Percentiles rank a stretch among this genome's conserved stretches.
Conservation (phyloP, 2,888 invertebrate species). For the Dynastes maya region DNA sequence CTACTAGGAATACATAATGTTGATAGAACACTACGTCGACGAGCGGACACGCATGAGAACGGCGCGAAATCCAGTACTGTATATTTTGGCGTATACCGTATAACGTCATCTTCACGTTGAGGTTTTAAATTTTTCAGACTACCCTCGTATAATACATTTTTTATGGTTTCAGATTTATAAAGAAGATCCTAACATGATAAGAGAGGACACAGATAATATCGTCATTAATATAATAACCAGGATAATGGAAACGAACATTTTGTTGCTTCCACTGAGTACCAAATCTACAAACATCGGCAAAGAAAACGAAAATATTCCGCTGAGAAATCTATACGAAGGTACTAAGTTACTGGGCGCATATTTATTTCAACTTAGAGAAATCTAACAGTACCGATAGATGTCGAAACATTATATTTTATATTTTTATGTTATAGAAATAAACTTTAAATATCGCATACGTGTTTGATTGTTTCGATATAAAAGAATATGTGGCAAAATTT, state of each 20-base stretch:
- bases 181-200: conserved; percentile 69
- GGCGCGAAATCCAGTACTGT: no score
- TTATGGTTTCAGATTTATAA: conserved; percentile 67
- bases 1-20: no score
- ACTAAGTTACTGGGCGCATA: conserved; percentile 70
- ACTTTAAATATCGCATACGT: no score
- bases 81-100: no score
- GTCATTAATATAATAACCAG: conserved; percentile 67
- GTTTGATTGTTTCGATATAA: no score
- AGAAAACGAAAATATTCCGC: conserved; percentile 68
- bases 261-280: conserved; percentile 68
- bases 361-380: conserved; percentile 65
- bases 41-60: no score
- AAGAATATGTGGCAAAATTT: no score
- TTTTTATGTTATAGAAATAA: not conserved
- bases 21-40: no score
- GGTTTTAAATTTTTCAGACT: no score
- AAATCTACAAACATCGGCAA: conserved; percentile 65
- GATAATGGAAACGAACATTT: conserved; percentile 67
- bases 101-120: no score
- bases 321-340: conserved; percentile 69
- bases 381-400: not conserved
- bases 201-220: conserved; percentile 67
- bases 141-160: not conserved
- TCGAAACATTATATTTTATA: not conserved